Base-by-base conservation (phyloP, 2,113 vertebrate species). In the Epinephelus fuscoguttatus region DNA sequence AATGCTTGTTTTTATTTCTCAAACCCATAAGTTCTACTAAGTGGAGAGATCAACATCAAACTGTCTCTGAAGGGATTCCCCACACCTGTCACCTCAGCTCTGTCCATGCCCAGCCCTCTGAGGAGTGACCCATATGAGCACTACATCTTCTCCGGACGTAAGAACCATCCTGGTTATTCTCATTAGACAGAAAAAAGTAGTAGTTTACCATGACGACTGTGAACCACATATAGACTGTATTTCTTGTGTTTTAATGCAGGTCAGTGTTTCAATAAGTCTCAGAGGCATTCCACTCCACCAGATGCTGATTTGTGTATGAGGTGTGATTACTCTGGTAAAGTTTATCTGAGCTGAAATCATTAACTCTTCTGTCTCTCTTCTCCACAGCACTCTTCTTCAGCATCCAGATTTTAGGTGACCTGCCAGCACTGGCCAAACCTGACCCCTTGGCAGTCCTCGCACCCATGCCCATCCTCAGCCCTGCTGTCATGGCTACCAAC, bases 121-220 rank as follows among this genome's bases (percentile, higher is more conserved):
- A 96, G 90, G 61, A 81, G 90, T 0, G 95, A 96, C 0, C 92
- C 76, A 45, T 97, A 96, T 0, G 95, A 97, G n/a, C 97, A 97
- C 87, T 97, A 94, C 0, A 84, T 97, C 87, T 96, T 99, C 94
- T 96, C 97, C 69, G 96, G 96, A 89, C 95, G 98, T 98, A 95
- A 95, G 96, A 66, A 12, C 40, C 23, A 4, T 14, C 45, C 30
- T 47, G 0, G 37, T 50, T 1, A 42, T 42, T 67, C n/a, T 45
- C 0, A 50, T 27, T 8, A n/a, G 6, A 67, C 6, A 8, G 33
- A 23, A 4, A 64, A 5, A 50, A 52, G 15, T 13, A 64, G 37
- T 64, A 40, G 21, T 42, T 7, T n/a, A 13, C 11, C 33, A 21
- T 17, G 13, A 21, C 21, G 18, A 4, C 37, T 45, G 37, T 14